Evolutionary conservation across 2,113 vertebrate genomes (phyloP), one percentile per base, ranked within the genome.

Genomic region (Camelus bactrianus): DNA sequence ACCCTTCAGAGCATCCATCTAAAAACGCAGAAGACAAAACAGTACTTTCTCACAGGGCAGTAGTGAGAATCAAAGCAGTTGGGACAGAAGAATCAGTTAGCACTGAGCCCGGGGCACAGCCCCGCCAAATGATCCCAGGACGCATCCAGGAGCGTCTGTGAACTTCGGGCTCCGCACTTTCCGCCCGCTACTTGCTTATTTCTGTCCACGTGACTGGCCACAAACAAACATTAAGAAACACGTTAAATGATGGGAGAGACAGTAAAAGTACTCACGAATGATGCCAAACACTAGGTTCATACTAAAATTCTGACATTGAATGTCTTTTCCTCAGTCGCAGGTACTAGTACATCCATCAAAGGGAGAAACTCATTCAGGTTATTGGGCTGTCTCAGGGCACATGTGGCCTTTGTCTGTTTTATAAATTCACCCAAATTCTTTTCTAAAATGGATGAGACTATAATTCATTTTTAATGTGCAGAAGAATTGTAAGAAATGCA

Each of bases 381-480:
- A 80, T 54, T 70, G 13, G 76, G 72, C 69, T 94, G 65, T 97
- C 77, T 96, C 65, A 58, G 46, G 82, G 77, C 56, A 76, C 58
- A 54, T 17, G 82, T 75, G 75, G 89, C 67, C 95, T 96, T 93
- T 97, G 82, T 94, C 95, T 95, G 93, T 95, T 97, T 96, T 90
- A 95, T 67, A 98, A 97, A 96, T 95, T 93, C 69, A 30, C 89
- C 69, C 73, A 92, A 97, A 80, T 96, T 97, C 86, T 93, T 96
- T 97, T 81, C 73, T 67, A 92, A 86, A 96, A 94, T 82, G 85
- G 58, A 96, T 94, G 70, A 94, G 65, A 76, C 69, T 70, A 84
- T 97, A 96, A 98, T 96, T 97, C 95, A 97, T 97, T 85, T 94
- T 95, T 96, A 97, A 97, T 93, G 89, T 93, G 85, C 83, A 93